Evolutionary conservation across 92 coral and sea anemone genomes (phyloP).

Genomic region (Blastomussa wellsi): DNA sequence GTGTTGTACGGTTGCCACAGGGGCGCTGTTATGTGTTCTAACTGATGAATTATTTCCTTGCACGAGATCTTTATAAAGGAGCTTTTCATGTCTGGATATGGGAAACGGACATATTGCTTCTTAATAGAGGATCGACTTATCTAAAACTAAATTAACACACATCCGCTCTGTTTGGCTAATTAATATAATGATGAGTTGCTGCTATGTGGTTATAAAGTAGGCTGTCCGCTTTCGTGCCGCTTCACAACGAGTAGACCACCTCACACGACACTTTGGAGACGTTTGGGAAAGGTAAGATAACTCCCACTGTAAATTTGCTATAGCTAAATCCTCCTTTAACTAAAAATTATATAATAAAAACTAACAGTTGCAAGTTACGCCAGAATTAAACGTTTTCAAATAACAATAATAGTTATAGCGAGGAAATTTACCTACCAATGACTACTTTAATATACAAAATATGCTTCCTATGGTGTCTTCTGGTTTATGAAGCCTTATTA

Average conservation of each 20-base stretch:
- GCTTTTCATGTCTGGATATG: slow-evolving; percentile 5
- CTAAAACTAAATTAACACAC: slow-evolving; percentile 16
- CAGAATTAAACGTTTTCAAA: neutral
- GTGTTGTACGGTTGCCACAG: neutral
- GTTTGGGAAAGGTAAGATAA: neutral
- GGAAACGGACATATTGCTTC: neutral
- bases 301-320: no score
- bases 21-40: neutral
- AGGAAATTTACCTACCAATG: no score
- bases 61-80: no score
- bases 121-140: neutral
- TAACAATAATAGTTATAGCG: neutral
- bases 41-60: slow-evolving; percentile 21
- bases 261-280: neutral
- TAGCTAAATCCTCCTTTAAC: neutral
- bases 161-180: neutral
- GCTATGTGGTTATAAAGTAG: neutral
- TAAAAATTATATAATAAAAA: no score
- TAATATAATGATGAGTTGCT: neutral
- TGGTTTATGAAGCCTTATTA: no score
- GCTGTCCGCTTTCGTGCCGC: neutral
- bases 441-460: no score
- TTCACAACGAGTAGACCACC: neutral
- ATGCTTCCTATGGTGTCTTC: neutral
- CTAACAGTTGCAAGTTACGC: neutral